Evolutionary conservation across 2,797 vertebrate genomes (phyloP).

Genomic region (Anguilla obscura): DNA sequence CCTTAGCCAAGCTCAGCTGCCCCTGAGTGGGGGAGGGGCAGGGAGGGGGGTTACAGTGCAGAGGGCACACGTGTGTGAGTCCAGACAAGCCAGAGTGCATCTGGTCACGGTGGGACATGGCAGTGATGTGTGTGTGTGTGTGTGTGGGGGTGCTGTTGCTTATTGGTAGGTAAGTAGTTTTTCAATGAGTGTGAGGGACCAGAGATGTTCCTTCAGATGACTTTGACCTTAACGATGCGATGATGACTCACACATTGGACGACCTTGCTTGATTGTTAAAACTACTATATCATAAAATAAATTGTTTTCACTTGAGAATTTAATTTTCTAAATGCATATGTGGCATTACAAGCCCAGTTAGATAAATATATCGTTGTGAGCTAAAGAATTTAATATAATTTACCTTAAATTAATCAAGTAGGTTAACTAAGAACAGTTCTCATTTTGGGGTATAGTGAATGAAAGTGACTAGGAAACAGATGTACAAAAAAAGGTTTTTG

Average conservation of each 20-base stretch:
- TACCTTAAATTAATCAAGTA: too few relatives aligned
- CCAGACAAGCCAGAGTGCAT: neutral
- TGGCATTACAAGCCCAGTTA: neutral
- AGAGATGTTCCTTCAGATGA: neutral
- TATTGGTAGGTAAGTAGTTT: neutral
- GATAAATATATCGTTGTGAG: neutral
- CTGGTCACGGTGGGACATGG: neutral
- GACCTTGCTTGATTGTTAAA: neutral
- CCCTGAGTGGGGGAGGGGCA: neutral
- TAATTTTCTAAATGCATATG: neutral
- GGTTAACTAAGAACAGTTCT: too few relatives aligned
- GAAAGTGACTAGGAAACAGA: neutral
- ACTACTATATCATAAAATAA: neutral
- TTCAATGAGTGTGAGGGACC: neutral
- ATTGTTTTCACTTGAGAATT: neutral
- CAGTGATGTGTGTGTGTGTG: neutral
- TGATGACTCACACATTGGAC: neutral
- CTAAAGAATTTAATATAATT: neutral
- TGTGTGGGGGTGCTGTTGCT: neutral
- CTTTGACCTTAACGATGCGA: neutral
- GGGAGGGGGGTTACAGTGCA: neutral
- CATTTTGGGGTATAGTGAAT: neutral
- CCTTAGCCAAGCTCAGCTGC: neutral
- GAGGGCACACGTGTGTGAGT: neutral
- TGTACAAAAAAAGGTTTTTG: too few relatives aligned